These are phyloP conservation scores for Mimumesa dahlbomi DNA, from an alignment of 2,888 invertebrate genomes.

Conservation along the genomic window DNA sequence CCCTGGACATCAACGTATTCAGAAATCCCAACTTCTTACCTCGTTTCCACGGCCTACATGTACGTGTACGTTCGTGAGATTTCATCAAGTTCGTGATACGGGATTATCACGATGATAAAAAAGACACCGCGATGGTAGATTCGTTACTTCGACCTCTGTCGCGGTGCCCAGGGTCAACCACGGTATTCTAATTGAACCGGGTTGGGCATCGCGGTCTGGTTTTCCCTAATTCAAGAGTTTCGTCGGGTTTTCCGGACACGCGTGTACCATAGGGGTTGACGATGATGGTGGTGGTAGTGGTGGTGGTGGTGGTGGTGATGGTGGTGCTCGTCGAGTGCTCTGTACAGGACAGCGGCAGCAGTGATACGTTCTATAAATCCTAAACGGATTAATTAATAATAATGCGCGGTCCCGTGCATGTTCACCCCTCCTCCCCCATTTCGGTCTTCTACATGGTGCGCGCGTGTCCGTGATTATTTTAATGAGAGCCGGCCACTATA, in stretches of 20 bases:
- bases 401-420: slow-evolving; percentile 60
- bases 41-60: no score
- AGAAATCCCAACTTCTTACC: no score
- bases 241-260: not conserved
- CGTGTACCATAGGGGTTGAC: no score
- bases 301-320: no score
- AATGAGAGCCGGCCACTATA: slow-evolving; percentile 62
- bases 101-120: no score
- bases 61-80: no score
- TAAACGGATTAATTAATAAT: slow-evolving; percentile 69
- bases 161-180: not conserved
- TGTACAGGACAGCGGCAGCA: slow-evolving; percentile 31
- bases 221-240: not conserved
- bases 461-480: slow-evolving; percentile 67
- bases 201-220: not conserved
- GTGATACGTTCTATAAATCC: slow-evolving; percentile 61
- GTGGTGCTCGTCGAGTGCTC: slow-evolving; percentile 6
- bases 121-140: no score
- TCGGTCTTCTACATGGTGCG: slow-evolving; percentile 42
- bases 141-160: not conserved
- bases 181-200: slow-evolving; percentile 6
- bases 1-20: no score
- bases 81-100: no score
- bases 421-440: slow-evolving; percentile 35
- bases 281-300: no score